Base-by-base conservation (phyloP, 2,888 invertebrate genomes). In the Drosophila ezoana region DNA sequence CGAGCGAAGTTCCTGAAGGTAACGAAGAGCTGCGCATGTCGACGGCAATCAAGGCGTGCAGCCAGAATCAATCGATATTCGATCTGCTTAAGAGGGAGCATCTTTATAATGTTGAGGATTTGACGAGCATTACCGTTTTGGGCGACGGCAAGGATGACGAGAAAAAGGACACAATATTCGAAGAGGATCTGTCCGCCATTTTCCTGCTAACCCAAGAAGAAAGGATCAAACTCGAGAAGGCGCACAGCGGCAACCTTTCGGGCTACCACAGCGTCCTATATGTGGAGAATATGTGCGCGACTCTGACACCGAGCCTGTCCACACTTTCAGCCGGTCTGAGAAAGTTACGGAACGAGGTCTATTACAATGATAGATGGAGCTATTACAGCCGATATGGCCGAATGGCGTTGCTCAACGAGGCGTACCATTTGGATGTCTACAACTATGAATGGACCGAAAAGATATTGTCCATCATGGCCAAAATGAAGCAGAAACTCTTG, bases 41-140 rank as follows among this genome's bases (percentile, higher is more conserved):
- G 4, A 56, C 9, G 0, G 44, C 73, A 1, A 62, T 81, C 2
- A 48, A 51, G 4, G 61, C 54, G 2, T 81, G 80, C 41, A n/a
- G 13, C 23, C 67, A 11, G 0, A 68, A 81, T 45, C 23, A 79
- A n/a, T 68, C 82, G 5, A 67, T 81, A 20, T 72, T 76, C 33
- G 65, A 64, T 3, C 11, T 81, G 32, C 49, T 81, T 0, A 41
- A 9, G 1, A 1, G 0, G 5, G 38, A 61, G 8, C 6, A 40
- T 0, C 1, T 76, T 1, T 79, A 70, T 37, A 16, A 65, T 4
- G 0, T 65, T 3, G 37, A 67, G 2, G 28, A 71, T 6, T 2
- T 81, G 4, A 6, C 1, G 1, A 20, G 13, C 1, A 11, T 71
- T 0, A 18, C 41, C 6, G 11, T 79, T 10, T 16, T 74, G 9